Conservation (phyloP, 1,140 invertebrate species). For the Holcopasites calliopsidis region DNA sequence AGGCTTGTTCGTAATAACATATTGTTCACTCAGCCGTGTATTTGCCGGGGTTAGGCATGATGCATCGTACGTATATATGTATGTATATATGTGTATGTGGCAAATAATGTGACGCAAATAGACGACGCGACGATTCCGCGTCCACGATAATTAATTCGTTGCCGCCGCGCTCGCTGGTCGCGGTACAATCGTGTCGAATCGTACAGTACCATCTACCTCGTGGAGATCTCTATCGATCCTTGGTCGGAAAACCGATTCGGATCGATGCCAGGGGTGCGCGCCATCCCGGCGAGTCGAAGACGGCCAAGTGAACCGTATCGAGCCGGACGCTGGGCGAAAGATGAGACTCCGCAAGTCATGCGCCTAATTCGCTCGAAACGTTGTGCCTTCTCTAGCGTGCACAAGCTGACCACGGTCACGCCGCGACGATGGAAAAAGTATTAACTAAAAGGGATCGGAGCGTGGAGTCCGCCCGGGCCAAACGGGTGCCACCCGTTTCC, state of each 20-base stretch:
- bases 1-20: conserved; percentile 70
- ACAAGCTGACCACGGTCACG: neutral
- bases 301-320: neutral
- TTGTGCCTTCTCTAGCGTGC: conserved; percentile 13
- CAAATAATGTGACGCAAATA: conserved; percentile 28
- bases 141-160: conserved; percentile 29
- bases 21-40: conserved; percentile 62
- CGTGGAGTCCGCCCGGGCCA: neutral
- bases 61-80: conserved; percentile 1
- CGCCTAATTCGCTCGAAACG: conserved; percentile 39
- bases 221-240: neutral
- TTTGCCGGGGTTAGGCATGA: conserved; percentile 7
- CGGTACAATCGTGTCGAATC: neutral
- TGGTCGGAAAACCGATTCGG: neutral
- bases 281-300: neutral
- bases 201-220: neutral
- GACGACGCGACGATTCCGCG: neutral
- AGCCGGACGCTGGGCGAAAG: neutral
- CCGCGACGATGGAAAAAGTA: conserved; percentile 1
- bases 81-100: neutral
- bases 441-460: conserved; percentile 26
- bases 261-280: too few relatives aligned
- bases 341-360: conserved; percentile 39
- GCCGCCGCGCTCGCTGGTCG: neutral
- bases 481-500: conserved; percentile 28